phyloP scores from a whole-genome alignment of 1,140 invertebrate genomes.

The Mycetomoellerius zeteki region DNA sequence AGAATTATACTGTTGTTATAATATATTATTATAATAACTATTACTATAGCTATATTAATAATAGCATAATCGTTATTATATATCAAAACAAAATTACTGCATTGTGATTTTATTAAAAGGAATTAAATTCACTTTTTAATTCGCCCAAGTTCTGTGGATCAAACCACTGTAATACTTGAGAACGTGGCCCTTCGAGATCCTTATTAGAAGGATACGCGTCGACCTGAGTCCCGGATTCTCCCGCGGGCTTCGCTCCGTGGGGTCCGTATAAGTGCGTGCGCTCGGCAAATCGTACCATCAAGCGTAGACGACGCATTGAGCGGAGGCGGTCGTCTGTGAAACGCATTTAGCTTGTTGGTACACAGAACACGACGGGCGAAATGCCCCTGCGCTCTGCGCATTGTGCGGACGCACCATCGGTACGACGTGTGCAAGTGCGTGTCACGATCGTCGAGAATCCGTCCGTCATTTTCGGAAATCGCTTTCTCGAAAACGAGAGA shows the following conservation, averaged over 20 bases:
- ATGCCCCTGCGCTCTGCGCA: constrained; percentile 65
- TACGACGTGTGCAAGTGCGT: constrained; percentile 24
- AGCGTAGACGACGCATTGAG: constrained; percentile 79
- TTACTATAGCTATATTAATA: not conserved
- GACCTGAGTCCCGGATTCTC: not conserved
- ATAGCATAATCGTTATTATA: not conserved
- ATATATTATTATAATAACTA: constrained; percentile 4
- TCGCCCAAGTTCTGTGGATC: not conserved
- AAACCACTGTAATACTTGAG: not conserved
- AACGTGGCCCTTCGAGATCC: not conserved
- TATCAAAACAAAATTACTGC: no score
- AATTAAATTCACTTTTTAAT: not conserved
- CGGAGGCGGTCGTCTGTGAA: constrained; percentile 86
- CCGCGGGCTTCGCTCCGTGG: not conserved
- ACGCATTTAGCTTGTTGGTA: constrained; percentile 87
- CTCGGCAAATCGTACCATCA: constrained; percentile 52
- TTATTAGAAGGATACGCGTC: constrained; percentile 51
- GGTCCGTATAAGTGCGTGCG: constrained; percentile 59
- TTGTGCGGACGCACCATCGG: constrained; percentile 57
- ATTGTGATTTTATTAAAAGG: not conserved
- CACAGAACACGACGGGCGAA: constrained; percentile 83
- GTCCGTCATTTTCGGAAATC: constrained; percentile 17
- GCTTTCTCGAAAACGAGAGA: not conserved
- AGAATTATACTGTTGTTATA: not conserved
- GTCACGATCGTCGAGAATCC: constrained; percentile 20